A percentile compares a stretch with the other conserved stretches of the same genome.
Conservation (phyloP, 2,888 invertebrate species). For the Mythimna ferrago region DNA sequence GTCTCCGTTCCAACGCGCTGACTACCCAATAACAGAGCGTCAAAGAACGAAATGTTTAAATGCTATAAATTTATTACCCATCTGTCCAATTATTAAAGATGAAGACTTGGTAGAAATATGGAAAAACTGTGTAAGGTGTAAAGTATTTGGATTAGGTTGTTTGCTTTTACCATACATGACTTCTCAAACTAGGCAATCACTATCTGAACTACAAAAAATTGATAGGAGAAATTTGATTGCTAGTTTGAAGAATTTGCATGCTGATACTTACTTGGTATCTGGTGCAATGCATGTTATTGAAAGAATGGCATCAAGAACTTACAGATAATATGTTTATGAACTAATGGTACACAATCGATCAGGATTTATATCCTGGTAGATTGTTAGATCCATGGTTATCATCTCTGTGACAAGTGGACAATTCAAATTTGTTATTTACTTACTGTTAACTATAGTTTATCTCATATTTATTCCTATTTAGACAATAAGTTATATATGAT, state of each 20-base stretch:
- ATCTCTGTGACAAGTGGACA: not conserved
- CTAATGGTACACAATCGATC: not conserved
- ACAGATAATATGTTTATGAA: conserved; percentile 64
- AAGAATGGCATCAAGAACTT: conserved; percentile 77
- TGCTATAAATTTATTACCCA: conserved; percentile 84
- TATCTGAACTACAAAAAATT: conserved; percentile 84
- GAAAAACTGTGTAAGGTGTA: conserved; percentile 86
- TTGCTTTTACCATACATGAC: conserved; percentile 87
- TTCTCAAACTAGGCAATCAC: conserved; percentile 77
- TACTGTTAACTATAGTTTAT: too few species aligned
- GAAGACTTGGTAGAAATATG: conserved; percentile 87
- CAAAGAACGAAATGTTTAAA: conserved; percentile 85
- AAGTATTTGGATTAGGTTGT: conserved; percentile 85
- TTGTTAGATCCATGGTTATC: not conserved
- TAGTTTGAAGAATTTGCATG: conserved; percentile 85
- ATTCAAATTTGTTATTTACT: conserved; percentile 5
- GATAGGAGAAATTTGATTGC: conserved; percentile 85
- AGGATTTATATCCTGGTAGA: not conserved
- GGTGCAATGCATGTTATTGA: conserved; percentile 88
- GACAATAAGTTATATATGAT: too few species aligned
- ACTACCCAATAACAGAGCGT: conserved; percentile 87
- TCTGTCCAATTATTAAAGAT: conserved; percentile 85
- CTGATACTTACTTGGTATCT: conserved; percentile 85
- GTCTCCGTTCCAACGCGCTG: conserved; percentile 86
- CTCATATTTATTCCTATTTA: too few species aligned